Conservation (phyloP, 2,888 invertebrate species). For the Xylota sylvarum region DNA sequence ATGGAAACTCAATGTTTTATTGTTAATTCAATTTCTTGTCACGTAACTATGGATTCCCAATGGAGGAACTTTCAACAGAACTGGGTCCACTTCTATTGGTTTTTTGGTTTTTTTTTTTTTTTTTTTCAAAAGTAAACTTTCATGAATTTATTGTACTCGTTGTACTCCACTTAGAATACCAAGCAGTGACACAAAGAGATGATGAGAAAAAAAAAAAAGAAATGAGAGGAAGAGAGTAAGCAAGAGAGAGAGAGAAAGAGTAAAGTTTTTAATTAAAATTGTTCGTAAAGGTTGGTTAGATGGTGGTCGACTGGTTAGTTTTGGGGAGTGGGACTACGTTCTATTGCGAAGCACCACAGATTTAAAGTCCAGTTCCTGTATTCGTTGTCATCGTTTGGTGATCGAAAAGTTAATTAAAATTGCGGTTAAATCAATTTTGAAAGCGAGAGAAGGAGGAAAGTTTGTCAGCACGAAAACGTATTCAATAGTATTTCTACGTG, state of each 20-base stretch:
- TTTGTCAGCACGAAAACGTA: constrained; percentile 26
- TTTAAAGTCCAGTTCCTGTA: constrained; percentile 47
- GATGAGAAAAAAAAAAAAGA: neutral
- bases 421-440: constrained; percentile 73
- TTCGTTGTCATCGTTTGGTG: constrained; percentile 67
- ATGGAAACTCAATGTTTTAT: constrained; percentile 43
- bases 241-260: neutral
- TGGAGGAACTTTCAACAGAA: constrained; percentile 38
- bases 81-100: constrained; percentile 42
- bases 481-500: constrained; percentile 40
- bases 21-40: constrained; percentile 74
- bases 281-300: constrained; percentile 65
- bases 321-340: constrained; percentile 17
- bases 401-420: constrained; percentile 75
- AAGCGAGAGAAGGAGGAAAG: neutral
- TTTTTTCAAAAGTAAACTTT: constrained; percentile 66
- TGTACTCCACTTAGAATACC: constrained; percentile 51
- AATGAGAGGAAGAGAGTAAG: constrained; percentile 1
- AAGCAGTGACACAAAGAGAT: constrained; percentile 23
- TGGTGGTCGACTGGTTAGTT: constrained; percentile 62
- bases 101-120: constrained; percentile 19
- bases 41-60: constrained; percentile 53
- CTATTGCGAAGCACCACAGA: constrained; percentile 49
- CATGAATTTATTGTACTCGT: constrained; percentile 68
- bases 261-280: constrained; percentile 77